Evolutionary conservation across 2,113 vertebrate genomes (phyloP).

Genomic region (Oceanites oceanicus): DNA sequence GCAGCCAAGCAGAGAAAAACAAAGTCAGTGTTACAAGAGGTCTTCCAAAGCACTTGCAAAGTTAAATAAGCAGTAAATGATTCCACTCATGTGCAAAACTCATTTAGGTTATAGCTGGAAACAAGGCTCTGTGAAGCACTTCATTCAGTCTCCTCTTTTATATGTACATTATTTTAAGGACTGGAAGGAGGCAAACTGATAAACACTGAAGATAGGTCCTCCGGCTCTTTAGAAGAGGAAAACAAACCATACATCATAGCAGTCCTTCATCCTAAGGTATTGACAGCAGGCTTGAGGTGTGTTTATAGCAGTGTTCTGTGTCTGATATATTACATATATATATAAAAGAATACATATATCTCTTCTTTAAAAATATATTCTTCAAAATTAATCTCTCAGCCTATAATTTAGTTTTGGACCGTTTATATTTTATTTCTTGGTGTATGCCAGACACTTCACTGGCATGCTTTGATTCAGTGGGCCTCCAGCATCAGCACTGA

Average conservation of each 20-base stretch:
- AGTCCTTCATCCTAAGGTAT: not conserved
- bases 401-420: not conserved
- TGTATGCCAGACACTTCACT: not conserved
- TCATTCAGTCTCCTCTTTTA: not conserved
- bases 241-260: not conserved
- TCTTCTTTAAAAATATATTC: not conserved
- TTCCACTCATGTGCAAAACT: slow-evolving; percentile 24
- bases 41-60: slow-evolving; percentile 46
- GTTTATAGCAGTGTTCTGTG: not conserved
- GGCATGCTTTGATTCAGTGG: not conserved
- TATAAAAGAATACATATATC: not conserved
- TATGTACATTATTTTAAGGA: not conserved
- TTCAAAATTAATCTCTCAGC: not conserved
- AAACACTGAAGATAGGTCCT: not conserved
- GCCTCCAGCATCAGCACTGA: not conserved
- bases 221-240: not conserved
- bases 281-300: not conserved
- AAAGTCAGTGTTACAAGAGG: not conserved
- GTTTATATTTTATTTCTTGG: not conserved
- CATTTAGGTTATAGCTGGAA: not conserved
- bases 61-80: slow-evolving; percentile 35
- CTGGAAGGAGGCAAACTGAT: not conserved
- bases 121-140: slow-evolving; percentile 15
- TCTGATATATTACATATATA: not conserved
- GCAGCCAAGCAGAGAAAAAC: slow-evolving; percentile 21